A percentile compares a stretch with the other conserved stretches of the same genome.
Evolutionary conservation across 2,888 invertebrate genomes (phyloP).

Genomic region (Andrena marginata): DNA sequence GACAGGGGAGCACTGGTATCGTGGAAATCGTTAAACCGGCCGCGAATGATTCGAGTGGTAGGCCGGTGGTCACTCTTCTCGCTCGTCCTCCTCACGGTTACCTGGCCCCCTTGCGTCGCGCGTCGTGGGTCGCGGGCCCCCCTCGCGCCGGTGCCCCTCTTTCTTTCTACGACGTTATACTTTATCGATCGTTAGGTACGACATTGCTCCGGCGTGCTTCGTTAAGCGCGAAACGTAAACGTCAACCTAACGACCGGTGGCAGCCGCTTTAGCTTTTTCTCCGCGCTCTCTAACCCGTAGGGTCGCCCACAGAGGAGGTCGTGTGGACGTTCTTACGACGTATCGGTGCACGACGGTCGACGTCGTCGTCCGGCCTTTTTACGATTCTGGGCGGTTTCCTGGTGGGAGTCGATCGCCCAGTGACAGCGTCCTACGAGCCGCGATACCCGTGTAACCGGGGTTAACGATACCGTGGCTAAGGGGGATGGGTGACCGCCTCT

Average conservation of each 20-base stretch:
- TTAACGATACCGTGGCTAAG: slow-evolving; percentile 44
- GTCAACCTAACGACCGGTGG: slow-evolving; percentile 63
- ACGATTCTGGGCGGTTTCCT: slow-evolving; percentile 45
- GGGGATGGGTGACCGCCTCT: slow-evolving; percentile 34
- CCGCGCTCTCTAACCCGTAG: slow-evolving; percentile 22
- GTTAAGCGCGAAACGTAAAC: slow-evolving; percentile 69
- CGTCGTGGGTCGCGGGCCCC: not conserved
- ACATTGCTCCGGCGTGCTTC: slow-evolving; percentile 64
- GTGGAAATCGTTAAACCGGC: slow-evolving; percentile 48
- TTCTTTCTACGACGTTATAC: slow-evolving; percentile 62
- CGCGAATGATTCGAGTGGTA: slow-evolving; percentile 42
- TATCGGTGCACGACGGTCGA: slow-evolving; percentile 41
- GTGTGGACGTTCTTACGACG: slow-evolving; percentile 54
- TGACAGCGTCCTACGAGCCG: slow-evolving; percentile 4
- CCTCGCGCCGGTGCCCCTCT: slow-evolving; percentile 18
- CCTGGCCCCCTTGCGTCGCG: not conserved
- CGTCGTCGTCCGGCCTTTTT: slow-evolving; percentile 44
- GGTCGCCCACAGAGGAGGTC: slow-evolving; percentile 62
- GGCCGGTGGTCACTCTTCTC: slow-evolving; percentile 7
- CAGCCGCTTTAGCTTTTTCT: slow-evolving; percentile 62
- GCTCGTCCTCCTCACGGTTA: slow-evolving; percentile 13
- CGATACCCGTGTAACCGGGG: slow-evolving; percentile 22
- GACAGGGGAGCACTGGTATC: slow-evolving; percentile 6
- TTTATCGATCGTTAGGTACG: slow-evolving; percentile 70
- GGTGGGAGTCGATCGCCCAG: slow-evolving; percentile 43